phyloP scores from a whole-genome alignment of 2,113 vertebrate species.

The Lepisosteus osseus region DNA sequence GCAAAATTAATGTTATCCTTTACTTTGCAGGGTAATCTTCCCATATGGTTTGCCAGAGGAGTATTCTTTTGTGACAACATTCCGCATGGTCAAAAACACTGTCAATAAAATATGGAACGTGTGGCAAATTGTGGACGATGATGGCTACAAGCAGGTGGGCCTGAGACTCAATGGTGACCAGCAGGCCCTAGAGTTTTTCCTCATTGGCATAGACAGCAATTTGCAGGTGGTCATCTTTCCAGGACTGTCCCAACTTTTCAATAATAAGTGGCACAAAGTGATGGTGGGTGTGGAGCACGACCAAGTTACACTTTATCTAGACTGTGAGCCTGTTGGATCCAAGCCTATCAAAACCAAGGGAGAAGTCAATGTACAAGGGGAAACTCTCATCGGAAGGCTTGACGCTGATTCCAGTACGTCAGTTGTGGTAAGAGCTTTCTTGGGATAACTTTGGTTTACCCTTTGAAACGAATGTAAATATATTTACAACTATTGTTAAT shows the following conservation, averaged over 20 bases:
- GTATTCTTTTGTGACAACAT: constrained; percentile 74
- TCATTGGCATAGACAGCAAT: constrained; percentile 63
- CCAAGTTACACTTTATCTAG: constrained; percentile 69
- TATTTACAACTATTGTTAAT: neutral
- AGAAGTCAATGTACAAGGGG: constrained; percentile 67
- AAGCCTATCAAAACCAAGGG: constrained; percentile 73
- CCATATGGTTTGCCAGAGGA: constrained; percentile 72
- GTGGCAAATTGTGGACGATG: constrained; percentile 73
- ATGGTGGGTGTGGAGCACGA: constrained; percentile 71
- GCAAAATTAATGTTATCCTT: neutral
- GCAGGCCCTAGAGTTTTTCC: constrained; percentile 74
- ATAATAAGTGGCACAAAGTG: constrained; percentile 78
- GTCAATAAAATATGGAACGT: constrained; percentile 75
- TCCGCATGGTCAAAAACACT: constrained; percentile 74
- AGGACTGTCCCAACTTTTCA: constrained; percentile 70
- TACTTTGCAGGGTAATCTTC: constrained; percentile 60
- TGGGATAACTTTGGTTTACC: too few relatives aligned
- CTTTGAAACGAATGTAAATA: neutral
- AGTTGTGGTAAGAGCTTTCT: constrained; percentile 63
- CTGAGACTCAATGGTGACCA: constrained; percentile 70
- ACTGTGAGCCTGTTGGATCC: constrained; percentile 70
- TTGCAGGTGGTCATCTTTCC: constrained; percentile 70
- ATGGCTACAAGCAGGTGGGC: constrained; percentile 65
- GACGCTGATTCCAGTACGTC: constrained; percentile 64
- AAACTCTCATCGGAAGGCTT: constrained; percentile 71